These are phyloP conservation scores for Torymus tubicola DNA, from an alignment of 2,888 invertebrate genomes.

Conservation along the genomic window DNA sequence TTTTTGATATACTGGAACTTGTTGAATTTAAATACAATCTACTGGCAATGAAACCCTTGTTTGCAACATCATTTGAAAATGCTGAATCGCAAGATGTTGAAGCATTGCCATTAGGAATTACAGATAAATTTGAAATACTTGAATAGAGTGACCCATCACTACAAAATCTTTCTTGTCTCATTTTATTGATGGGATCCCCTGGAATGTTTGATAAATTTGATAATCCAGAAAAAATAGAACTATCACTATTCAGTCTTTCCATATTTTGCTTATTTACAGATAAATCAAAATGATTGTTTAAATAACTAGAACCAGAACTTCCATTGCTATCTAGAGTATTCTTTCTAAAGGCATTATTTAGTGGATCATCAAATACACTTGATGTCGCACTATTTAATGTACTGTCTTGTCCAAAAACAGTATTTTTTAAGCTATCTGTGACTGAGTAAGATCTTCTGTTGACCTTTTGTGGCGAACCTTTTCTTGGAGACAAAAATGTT, in stretches of 20 bases:
- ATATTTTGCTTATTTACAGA: constrained; percentile 31
- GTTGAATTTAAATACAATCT: constrained; percentile 46
- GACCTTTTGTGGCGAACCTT: constrained; percentile 9
- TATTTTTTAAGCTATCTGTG: constrained; percentile 30
- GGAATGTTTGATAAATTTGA: constrained; percentile 67
- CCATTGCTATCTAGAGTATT: constrained; percentile 23
- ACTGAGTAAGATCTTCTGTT: constrained; percentile 53
- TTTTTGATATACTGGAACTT: constrained; percentile 27
- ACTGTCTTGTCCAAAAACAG: constrained; percentile 23
- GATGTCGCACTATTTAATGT: constrained; percentile 25
- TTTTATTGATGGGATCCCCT: constrained; percentile 58
- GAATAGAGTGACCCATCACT: constrained; percentile 58
- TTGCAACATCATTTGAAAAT: constrained; percentile 63
- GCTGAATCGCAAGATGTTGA: constrained; percentile 31
- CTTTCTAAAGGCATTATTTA: constrained; percentile 66
- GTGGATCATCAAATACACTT: constrained; percentile 59
- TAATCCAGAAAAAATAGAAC: constrained; percentile 62
- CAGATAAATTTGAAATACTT: constrained; percentile 50
- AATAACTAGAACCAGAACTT: constrained; percentile 36
- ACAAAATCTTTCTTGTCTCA: constrained; percentile 39
- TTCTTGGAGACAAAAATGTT: constrained; percentile 51
- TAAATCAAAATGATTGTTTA: constrained; percentile 44
- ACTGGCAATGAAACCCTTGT: constrained; percentile 66
- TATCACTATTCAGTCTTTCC: constrained; percentile 54
- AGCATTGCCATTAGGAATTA: constrained; percentile 23